Evolutionary conservation across 2,888 invertebrate species (phyloP).

Genomic region (Shargacucullia verbasci): DNA sequence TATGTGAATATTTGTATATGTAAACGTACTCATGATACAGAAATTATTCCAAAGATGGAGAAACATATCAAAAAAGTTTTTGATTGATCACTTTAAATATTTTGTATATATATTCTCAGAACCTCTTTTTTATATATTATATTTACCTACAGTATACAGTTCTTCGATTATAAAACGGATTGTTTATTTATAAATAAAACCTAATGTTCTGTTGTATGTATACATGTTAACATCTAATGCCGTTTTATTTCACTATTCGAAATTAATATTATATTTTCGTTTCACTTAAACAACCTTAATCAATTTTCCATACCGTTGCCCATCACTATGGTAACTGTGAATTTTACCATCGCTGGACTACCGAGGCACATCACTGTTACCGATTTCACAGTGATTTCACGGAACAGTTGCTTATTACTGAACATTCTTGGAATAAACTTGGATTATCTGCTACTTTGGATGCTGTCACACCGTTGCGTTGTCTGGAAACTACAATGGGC

Average conservation of each 20-base stretch:
- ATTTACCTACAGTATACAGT: too few relatives aligned
- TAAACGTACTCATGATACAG: too few relatives aligned
- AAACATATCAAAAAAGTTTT: too few relatives aligned
- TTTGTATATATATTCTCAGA: too few relatives aligned
- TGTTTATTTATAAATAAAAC: too few relatives aligned
- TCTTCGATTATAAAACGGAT: too few relatives aligned
- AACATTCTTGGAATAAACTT: background rate
- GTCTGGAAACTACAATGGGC: background rate
- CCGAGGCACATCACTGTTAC: conserved; percentile 20
- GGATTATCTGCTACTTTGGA: conserved; percentile 1
- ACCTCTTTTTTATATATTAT: too few relatives aligned
- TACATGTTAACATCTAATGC: too few relatives aligned
- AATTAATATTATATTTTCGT: background rate
- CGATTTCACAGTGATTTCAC: conserved; percentile 40
- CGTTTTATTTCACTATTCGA: background rate
- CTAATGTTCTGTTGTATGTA: too few relatives aligned
- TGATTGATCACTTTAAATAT: too few relatives aligned
- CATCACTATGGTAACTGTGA: conserved; percentile 34
- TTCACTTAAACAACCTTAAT: conserved; percentile 4
- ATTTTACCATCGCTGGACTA: conserved; percentile 28
- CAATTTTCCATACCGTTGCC: conserved; percentile 16
- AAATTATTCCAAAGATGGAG: too few relatives aligned
- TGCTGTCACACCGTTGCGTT: background rate
- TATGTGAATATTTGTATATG: too few relatives aligned
- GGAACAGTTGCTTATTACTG: conserved; percentile 16